A percentile compares a stretch with the other conserved stretches of the same genome.
Conservation (phyloP, 2,797 vertebrate genomes). For the Fistularia commersonii region DNA sequence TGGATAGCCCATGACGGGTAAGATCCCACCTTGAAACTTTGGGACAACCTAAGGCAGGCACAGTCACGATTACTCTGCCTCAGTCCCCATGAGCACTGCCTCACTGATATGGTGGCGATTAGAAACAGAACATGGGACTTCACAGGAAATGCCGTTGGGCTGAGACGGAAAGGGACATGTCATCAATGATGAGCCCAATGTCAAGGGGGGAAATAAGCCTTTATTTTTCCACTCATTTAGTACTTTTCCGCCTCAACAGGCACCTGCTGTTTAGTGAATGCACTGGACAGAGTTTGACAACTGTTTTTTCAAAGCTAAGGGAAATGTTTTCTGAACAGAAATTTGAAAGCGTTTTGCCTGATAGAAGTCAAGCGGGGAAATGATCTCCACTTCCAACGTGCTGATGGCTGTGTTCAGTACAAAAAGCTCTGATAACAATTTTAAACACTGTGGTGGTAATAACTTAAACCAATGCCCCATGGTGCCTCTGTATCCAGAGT, state of each 20-base stretch:
- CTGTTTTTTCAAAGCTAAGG: slow-evolving; percentile 16
- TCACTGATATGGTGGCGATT: slow-evolving; percentile 32
- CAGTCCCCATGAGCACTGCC: slow-evolving; percentile 54
- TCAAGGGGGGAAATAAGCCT: slow-evolving; percentile 23
- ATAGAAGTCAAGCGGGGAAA: slow-evolving; percentile 15
- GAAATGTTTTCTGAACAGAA: slow-evolving; percentile 37
- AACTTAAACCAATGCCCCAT: neutral
- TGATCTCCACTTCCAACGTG: slow-evolving; percentile 26
- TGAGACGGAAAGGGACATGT: slow-evolving; percentile 52
- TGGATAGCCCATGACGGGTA: slow-evolving; percentile 98
- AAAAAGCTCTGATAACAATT: slow-evolving; percentile 18
- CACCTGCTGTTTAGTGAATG: slow-evolving; percentile 37
- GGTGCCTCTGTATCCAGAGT: slow-evolving; percentile 26
- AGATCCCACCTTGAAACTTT: slow-evolving; percentile 84
- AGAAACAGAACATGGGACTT: slow-evolving; percentile 45
- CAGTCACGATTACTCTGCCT: slow-evolving; percentile 86
- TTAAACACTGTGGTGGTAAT: slow-evolving; percentile 9
- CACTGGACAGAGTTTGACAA: slow-evolving; percentile 43
- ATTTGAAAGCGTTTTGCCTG: slow-evolving; percentile 36
- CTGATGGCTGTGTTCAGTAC: slow-evolving; percentile 41
- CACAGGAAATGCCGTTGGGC: slow-evolving; percentile 52
- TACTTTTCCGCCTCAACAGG: slow-evolving; percentile 32
- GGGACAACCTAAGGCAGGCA: slow-evolving; percentile 99
- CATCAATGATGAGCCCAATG: slow-evolving; percentile 39
- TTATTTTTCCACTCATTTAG: slow-evolving; percentile 38